Percentiles rank a stretch among this genome's conserved stretches.
phyloP scores from a whole-genome alignment of 2,113 vertebrate genomes.

The Apodemus sylvaticus region DNA sequence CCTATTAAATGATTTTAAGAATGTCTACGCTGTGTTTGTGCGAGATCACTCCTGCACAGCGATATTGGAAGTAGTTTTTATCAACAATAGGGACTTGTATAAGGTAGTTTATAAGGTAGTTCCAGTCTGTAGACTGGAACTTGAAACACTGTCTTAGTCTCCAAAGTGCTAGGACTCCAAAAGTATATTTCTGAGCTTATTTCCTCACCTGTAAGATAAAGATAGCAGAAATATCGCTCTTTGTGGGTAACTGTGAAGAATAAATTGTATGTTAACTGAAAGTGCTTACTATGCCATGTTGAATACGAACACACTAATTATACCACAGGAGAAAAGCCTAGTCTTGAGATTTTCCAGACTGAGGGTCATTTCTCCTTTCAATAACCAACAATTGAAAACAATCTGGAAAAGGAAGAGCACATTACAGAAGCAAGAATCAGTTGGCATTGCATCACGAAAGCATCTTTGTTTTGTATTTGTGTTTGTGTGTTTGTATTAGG shows the following conservation, averaged over 20 bases:
- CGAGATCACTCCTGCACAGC: background rate
- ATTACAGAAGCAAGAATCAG: background rate
- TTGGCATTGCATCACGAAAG: background rate
- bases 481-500: background rate
- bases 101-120: background rate
- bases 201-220: slow-evolving; percentile 20
- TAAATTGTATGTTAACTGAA: background rate
- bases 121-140: background rate
- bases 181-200: slow-evolving; percentile 16
- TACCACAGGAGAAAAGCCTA: background rate
- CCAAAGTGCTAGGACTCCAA: background rate
- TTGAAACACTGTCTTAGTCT: background rate
- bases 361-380: slow-evolving; percentile 10
- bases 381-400: slow-evolving; percentile 33
- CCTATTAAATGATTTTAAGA: background rate
- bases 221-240: background rate
- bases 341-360: slow-evolving; percentile 43
- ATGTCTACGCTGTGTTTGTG: background rate
- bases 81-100: background rate
- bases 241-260: background rate
- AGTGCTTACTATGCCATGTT: background rate
- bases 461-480: background rate
- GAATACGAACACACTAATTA: background rate
- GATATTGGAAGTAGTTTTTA: background rate
- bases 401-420: background rate